Evolutionary conservation across 2,797 vertebrate genomes (phyloP), one percentile per base, ranked within the genome.

Genomic region (Mormyrops boulengeri): DNA sequence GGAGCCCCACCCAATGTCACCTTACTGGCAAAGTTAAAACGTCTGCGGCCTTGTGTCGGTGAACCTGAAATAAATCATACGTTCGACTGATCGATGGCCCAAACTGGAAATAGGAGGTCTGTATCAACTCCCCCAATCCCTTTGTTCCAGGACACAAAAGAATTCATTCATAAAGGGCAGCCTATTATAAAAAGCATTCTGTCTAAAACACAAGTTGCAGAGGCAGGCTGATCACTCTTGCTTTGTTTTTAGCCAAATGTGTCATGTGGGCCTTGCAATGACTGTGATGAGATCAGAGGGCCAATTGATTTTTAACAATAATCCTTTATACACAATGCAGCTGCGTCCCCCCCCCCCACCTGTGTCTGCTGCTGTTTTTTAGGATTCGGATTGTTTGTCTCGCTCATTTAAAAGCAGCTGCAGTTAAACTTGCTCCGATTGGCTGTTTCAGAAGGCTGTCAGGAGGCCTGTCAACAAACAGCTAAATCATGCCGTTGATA

Each of bases 31-130:
- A 52, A 26, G 44, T 47, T 52, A 52, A 52, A 55, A 26, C 52
- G 17, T 66, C 60, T 85, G 88, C 26, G 50, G 66, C 5, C 19
- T n/a, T 66, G 82, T 89, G 41, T 50, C 41, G 8, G 49, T 38
- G 9, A 87, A 53, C 55, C 38, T 69, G 9, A 69, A 85, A 89
- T 62, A 85, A 55, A 84, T 69, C 44, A 85, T 89, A 82, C 11
- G 50, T 85, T 50, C 55, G 19, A 26, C 26, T 52, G 82, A 69
- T 87, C 55, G 85, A 44, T 52, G 62, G 34, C 7, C 89, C 30
- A 44, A 26, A 66, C 84, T 86, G 60, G 22, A 66, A 87, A 89
- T 53, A 60, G 38, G 47, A 57, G 69, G 50, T 49, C 26, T 34
- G 85, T 47, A 11, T 82, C n/a, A 52, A 80, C 14, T 14, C 14